These are phyloP conservation scores for Chlamydotis undulata DNA, from an alignment of 2,113 vertebrate genomes.

Conservation along the genomic window DNA sequence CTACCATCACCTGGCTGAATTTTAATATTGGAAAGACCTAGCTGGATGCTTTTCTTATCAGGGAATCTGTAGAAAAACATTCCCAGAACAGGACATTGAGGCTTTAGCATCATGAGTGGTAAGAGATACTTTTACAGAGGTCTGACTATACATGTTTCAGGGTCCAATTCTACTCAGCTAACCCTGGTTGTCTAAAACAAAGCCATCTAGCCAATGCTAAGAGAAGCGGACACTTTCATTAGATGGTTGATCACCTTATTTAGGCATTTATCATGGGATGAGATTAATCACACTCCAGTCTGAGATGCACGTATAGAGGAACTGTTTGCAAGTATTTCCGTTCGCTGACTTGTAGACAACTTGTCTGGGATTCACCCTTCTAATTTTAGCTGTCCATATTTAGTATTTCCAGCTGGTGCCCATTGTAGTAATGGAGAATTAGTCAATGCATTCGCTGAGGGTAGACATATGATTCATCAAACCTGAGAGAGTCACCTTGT, in stretches of 20 bases:
- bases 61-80: neutral
- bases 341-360: neutral
- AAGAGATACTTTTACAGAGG: neutral
- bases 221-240: neutral
- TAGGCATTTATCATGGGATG: neutral
- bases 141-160: neutral
- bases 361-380: neutral
- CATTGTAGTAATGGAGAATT: neutral
- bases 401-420: neutral
- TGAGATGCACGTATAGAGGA: neutral
- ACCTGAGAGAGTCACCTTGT: neutral
- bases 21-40: neutral
- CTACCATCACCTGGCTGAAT: neutral
- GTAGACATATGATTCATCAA: neutral
- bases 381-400: neutral
- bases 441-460: neutral
- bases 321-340: neutral
- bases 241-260: neutral
- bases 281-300: neutral
- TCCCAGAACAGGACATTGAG: neutral
- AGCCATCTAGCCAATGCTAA: neutral
- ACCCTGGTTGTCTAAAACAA: neutral
- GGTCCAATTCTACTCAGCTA: neutral
- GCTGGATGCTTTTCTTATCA: neutral
- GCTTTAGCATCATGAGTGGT: accelerated